A percentile compares a stretch with the other conserved stretches of the same genome.
phyloP scores from a whole-genome alignment of 2,888 invertebrate genomes.

The Pollenia griseotomentosa region DNA sequence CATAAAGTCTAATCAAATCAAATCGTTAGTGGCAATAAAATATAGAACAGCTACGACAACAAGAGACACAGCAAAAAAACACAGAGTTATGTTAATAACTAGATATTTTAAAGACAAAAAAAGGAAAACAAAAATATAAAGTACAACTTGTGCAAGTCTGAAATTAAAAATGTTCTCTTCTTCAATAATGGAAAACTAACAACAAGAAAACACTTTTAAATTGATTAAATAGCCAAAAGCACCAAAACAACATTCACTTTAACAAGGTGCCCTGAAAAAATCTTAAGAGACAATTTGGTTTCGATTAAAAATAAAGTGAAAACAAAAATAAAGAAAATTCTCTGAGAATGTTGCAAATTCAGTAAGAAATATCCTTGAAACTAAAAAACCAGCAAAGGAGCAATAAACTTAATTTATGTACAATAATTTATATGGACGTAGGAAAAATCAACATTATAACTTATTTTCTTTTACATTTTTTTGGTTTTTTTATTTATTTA shows the following conservation, averaged over 20 bases:
- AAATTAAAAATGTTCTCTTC: constrained; percentile 31
- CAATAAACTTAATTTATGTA: constrained; percentile 65
- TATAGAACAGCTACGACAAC: not conserved
- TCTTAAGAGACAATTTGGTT: constrained; percentile 40
- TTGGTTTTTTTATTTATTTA: not conserved
- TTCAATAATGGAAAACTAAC: constrained; percentile 4
- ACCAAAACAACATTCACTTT: constrained; percentile 16
- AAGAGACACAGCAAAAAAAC: not conserved
- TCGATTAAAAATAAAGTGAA: constrained; percentile 28
- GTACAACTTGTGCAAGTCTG: constrained; percentile 8
- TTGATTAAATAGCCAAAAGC: constrained; percentile 58
- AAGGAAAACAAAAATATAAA: constrained; percentile 2
- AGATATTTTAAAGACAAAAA: constrained; percentile 16
- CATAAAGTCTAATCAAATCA: constrained; percentile 47
- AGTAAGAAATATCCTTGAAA: constrained; percentile 62
- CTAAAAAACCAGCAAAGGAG: constrained; percentile 53
- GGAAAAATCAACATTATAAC: constrained; percentile 61
- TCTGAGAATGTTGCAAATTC: constrained; percentile 54
- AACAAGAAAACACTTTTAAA: constrained; percentile 45
- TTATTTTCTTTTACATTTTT: constrained; percentile 31
- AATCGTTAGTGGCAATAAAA: constrained; percentile 27
- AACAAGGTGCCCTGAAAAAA: constrained; percentile 19
- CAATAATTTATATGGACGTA: constrained; percentile 49
- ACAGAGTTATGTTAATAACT: constrained; percentile 29
- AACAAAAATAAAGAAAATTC: constrained; percentile 1